These are phyloP conservation scores for Tyrophagus putrescentiae DNA, from an alignment of 1,140 invertebrate species.

Conservation along the genomic window DNA sequence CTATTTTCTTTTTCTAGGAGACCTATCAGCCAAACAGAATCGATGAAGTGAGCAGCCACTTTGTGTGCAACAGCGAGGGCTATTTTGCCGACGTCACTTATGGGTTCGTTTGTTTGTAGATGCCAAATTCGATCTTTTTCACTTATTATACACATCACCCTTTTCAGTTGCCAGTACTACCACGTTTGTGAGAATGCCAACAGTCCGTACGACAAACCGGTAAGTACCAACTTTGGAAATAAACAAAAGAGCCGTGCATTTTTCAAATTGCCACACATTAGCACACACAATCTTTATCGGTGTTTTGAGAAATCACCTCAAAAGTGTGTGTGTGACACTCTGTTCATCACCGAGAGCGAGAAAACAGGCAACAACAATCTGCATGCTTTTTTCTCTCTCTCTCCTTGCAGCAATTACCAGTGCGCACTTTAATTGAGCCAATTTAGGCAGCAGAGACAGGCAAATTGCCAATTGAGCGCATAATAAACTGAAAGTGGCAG, in stretches of 20 bases:
- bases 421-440: no score
- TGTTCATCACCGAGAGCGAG: not conserved
- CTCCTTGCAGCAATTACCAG: no score
- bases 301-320: no score
- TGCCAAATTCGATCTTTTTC: not conserved
- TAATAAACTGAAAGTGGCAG: no score
- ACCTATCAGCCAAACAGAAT: not conserved
- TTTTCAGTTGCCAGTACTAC: conserved; percentile 13
- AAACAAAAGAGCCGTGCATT: no score
- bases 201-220: conserved; percentile 15
- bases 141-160: not conserved
- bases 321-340: no score
- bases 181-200: conserved; percentile 14
- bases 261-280: no score
- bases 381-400: no score
- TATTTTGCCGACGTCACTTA: conserved; percentile 15
- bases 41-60: not conserved
- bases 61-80: not conserved
- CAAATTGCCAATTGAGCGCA: no score
- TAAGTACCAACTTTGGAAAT: no score
- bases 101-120: not conserved
- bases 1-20: not conserved
- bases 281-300: no score
- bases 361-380: not conserved
- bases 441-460: no score